Conservation (phyloP, 2,113 vertebrate genomes). For the Melanerpes formicivorus region DNA sequence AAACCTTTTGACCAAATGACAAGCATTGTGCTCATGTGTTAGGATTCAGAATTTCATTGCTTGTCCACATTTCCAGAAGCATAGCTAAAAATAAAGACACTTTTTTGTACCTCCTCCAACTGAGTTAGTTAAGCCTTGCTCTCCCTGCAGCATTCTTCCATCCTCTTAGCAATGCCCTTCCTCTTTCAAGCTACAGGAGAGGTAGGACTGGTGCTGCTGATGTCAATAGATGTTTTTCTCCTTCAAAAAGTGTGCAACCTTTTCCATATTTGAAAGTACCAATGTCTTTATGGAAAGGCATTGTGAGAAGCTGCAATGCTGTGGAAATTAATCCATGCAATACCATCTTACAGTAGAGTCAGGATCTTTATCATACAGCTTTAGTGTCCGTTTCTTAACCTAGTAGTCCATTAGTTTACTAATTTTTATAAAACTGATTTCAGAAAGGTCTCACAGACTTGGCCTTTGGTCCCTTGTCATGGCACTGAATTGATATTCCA, state of each 20-base stretch:
- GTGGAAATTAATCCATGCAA: neutral
- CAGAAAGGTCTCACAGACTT: neutral
- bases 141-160: neutral
- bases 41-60: neutral
- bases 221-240: neutral
- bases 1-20: neutral
- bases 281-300: neutral
- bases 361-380: neutral
- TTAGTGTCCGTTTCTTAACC: neutral
- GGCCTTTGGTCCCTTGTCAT: fast-evolving
- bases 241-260: fast-evolving
- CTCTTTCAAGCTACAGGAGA: neutral
- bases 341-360: neutral
- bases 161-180: neutral
- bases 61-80: neutral
- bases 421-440: neutral
- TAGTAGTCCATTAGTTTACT: neutral
- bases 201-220: neutral
- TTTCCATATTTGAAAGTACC: neutral
- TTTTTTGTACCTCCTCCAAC: neutral
- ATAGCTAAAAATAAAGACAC: neutral
- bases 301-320: neutral
- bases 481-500: neutral
- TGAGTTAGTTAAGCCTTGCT: neutral
- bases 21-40: neutral